Evolutionary conservation across 2,113 vertebrate genomes (phyloP).

Genomic region (Psittacula cyanocephala): DNA sequence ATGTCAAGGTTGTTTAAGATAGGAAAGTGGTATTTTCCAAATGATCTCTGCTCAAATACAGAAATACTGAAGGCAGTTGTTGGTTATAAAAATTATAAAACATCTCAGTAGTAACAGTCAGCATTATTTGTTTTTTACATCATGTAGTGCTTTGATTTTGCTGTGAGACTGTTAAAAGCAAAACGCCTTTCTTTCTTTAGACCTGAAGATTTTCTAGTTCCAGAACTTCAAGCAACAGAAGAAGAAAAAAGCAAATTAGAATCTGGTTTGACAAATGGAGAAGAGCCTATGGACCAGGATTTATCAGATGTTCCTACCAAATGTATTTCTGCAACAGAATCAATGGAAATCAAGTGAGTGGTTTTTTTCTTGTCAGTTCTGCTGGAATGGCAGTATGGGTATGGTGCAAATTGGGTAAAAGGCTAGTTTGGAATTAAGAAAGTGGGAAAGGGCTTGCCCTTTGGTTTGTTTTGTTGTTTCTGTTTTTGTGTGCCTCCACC

Average conservation of each 20-base stretch:
- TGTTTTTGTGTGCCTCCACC: not conserved
- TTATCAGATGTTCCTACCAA: constrained; percentile 96
- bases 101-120: not conserved
- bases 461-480: not conserved
- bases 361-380: not conserved
- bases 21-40: not conserved
- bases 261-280: constrained; percentile 91
- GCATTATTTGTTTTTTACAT: not conserved
- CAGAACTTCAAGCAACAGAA: constrained; percentile 95
- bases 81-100: not conserved
- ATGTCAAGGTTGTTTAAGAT: not conserved
- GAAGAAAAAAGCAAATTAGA: constrained; percentile 97
- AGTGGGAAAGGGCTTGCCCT: not conserved
- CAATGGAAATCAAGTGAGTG: constrained; percentile 95
- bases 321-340: constrained; percentile 89
- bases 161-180: not conserved
- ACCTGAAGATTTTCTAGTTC: constrained; percentile 96
- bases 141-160: not conserved
- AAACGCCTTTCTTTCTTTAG: constrained; percentile 72
- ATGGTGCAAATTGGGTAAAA: not conserved
- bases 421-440: not conserved
- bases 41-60: not conserved
- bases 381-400: not conserved
- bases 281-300: constrained; percentile 99
- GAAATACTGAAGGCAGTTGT: not conserved